Evolutionary conservation across 53 echinoderm and acorn worm species (phyloP).

Genomic region (Patiria pectinifera): DNA sequence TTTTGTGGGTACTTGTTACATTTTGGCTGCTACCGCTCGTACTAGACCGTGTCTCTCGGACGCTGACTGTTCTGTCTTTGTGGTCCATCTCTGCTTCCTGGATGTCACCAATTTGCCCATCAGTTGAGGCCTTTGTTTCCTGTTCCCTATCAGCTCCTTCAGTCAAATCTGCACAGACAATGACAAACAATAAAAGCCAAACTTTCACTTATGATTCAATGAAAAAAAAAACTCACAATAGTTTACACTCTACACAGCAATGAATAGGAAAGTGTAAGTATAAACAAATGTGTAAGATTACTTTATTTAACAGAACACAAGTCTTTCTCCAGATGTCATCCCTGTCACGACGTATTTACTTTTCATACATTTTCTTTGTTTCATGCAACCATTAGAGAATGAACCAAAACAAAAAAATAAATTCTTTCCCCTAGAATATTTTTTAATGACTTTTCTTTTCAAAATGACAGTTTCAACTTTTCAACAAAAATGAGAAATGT

Average conservation of each 20-base stretch:
- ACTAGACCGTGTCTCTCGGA: slow-evolving; percentile 29
- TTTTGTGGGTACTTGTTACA: background rate
- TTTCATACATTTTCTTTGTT: too few relatives aligned
- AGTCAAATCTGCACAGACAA: slow-evolving; percentile 52
- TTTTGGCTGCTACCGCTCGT: slow-evolving; percentile 19
- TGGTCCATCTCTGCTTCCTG: slow-evolving; percentile 54
- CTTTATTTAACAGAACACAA: too few relatives aligned
- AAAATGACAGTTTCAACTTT: too few relatives aligned
- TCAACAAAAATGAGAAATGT: too few relatives aligned
- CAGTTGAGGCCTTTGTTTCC: slow-evolving; percentile 42
- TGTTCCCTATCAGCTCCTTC: slow-evolving; percentile 24
- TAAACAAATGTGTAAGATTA: too few relatives aligned
- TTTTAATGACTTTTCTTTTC: too few relatives aligned
- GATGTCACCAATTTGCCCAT: slow-evolving; percentile 60
- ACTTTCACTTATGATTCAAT: background rate
- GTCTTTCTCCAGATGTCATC: too few relatives aligned
- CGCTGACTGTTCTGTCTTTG: slow-evolving; percentile 14
- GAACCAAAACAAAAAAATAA: too few relatives aligned
- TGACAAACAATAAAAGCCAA: slow-evolving; percentile 35
- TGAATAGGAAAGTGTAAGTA: background rate
- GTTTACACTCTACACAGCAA: too few relatives aligned
- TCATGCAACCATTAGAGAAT: too few relatives aligned
- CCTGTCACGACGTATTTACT: too few relatives aligned
- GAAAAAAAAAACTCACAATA: background rate
- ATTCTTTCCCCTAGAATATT: too few relatives aligned